Percentiles rank a stretch among this genome's conserved stretches.
phyloP scores from a whole-genome alignment of 2,797 vertebrate species.

The Knipowitschia caucasica region DNA sequence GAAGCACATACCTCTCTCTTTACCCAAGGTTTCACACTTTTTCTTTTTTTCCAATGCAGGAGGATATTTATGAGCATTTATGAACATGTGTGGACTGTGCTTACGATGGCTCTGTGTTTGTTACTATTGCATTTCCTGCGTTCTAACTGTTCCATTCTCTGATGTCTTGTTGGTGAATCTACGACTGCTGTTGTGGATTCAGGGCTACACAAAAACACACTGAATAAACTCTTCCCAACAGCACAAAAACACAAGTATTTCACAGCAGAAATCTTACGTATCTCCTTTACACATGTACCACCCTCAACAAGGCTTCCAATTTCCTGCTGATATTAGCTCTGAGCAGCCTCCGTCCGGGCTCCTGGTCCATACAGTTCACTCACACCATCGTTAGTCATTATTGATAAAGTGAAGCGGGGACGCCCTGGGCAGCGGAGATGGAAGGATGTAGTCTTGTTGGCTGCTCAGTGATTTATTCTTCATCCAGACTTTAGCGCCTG shows the following conservation, averaged over 20 bases:
- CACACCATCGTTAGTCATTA: slow-evolving; percentile 54
- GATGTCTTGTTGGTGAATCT: no score
- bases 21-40: no score
- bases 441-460: slow-evolving; percentile 43
- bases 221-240: not conserved
- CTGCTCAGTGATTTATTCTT: slow-evolving; percentile 55
- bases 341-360: not conserved
- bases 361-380: slow-evolving; percentile 14
- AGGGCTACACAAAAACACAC: no score
- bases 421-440: slow-evolving; percentile 40
- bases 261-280: not conserved
- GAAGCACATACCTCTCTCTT: no score
- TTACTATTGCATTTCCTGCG: no score
- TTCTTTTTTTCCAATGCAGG: no score
- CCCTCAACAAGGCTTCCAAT: slow-evolving; percentile 2
- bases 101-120: no score
- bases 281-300: not conserved
- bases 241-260: not conserved
- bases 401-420: slow-evolving; percentile 43
- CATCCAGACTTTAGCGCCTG: slow-evolving; percentile 26
- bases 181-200: no score
- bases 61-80: no score
- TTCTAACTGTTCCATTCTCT: no score
- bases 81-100: no score
- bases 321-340: not conserved